Base-by-base conservation (phyloP, 92 coral and sea anemone species). In the Phenganax stokvisi region DNA sequence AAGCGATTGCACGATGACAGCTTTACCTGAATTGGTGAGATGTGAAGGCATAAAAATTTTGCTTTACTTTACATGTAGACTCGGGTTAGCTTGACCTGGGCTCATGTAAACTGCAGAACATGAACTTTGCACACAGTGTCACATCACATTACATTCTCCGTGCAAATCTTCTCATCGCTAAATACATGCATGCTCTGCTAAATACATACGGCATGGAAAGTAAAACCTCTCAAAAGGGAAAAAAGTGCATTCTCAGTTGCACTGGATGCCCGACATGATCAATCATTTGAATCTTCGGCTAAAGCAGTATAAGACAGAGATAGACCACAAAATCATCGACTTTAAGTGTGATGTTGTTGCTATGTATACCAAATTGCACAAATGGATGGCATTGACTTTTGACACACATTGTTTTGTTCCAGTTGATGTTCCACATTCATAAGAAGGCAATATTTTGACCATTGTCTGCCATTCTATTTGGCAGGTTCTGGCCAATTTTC, bases 291-390 rank as follows among this genome's bases (percentile, higher is more conserved):
- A 69, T 5, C 30, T 9, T 20, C 55, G n/a, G 12, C 25, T 83
- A 56, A 74, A 63, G 68, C 77, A 77, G 29, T 77, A 84, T 20
- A 84, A 84, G 61, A 66, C 83, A 12, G 77, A 53, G 80, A 84
- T 77, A 78, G 84, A 84, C 31, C 75, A 72, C 60, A 83, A 83
- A 44, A 83, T 30, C 56, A 66, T 83, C 31, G 86, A 84, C 64
- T 84, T 84, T 44, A 76, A 84, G 31, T 70, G 83, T 6, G 83
- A 84, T 65, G 85, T 81, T 44, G 87, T 84, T 6, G 83, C 83
- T 15, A 15, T 84, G 83, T 76, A 84, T 76, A 62, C 77, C 56
- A 29, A 29, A 13, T 10, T 84, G 57, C 83, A 57, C 56, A 83
- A 71, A 54, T 9, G 58, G 7, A 72, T 72, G 77, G 57, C 57